Conservation (phyloP, 2,797 vertebrate genomes). For the Orientallactaga sibirica region DNA sequence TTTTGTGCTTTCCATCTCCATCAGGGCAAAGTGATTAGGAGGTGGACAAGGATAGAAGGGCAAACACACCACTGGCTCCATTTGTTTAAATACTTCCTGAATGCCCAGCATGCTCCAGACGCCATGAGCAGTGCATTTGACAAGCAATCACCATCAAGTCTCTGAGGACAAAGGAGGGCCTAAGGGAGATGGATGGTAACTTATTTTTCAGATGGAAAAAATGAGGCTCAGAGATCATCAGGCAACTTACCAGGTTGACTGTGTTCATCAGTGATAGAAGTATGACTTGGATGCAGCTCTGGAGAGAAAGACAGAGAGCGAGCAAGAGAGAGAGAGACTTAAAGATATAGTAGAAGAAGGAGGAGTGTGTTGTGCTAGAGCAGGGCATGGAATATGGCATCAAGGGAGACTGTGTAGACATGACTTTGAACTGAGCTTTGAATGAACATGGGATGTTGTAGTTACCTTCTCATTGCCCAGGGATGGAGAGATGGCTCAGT, state of each 20-base stretch:
- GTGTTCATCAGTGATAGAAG: accelerated
- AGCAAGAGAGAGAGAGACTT: not conserved
- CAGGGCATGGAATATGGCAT: not conserved
- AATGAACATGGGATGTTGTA: not conserved
- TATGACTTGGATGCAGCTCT: no score
- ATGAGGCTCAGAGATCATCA: conserved; percentile 82
- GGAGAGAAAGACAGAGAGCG: no score
- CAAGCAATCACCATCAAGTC: accelerated
- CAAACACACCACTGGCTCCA: not conserved
- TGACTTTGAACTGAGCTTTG: not conserved
- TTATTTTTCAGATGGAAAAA: conserved; percentile 57
- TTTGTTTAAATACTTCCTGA: not conserved
- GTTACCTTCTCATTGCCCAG: not conserved
- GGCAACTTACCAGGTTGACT: not conserved
- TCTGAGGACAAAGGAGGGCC: not conserved
- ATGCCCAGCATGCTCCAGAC: not conserved
- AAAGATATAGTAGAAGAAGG: not conserved
- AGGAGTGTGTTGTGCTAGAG: no score
- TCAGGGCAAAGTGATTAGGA: conserved; percentile 67
- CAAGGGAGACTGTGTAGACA: not conserved
- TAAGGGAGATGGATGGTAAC: accelerated
- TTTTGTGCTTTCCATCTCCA: conserved; percentile 20
- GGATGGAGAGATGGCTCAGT: no score
- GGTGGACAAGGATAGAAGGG: conserved; percentile 20
- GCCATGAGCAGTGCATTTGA: accelerated